Percentiles rank a stretch among this genome's conserved stretches.
phyloP scores from a whole-genome alignment of 30 jellyfish, hydroid and myxozoan genomes.

The Chrysaora quinquecirrha region DNA sequence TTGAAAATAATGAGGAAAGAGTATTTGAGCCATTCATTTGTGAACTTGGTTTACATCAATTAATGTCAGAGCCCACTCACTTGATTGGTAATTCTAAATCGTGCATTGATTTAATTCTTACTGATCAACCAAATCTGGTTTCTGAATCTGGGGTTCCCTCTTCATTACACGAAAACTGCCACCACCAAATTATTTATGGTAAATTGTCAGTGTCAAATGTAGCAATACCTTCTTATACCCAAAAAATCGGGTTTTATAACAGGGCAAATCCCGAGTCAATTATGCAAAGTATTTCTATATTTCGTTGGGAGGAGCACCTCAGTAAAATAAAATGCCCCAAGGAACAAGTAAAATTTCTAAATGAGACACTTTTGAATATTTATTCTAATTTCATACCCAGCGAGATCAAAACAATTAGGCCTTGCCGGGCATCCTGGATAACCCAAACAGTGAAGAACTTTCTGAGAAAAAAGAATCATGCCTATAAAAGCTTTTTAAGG shows the following conservation, averaged over 20 bases:
- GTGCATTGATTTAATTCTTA: too few relatives aligned
- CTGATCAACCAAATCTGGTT: too few relatives aligned
- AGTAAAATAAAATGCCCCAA: too few relatives aligned
- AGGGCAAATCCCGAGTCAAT: background rate
- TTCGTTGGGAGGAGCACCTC: background rate
- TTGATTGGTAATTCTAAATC: too few relatives aligned
- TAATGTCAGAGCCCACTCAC: background rate
- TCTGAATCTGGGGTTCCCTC: background rate
- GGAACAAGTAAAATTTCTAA: too few relatives aligned
- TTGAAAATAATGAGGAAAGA: too few relatives aligned
- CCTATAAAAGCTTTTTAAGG: conserved; percentile 41
- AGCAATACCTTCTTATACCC: background rate
- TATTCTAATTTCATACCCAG: too few relatives aligned
- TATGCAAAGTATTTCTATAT: background rate
- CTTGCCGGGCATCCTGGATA: too few relatives aligned
- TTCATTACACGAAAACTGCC: background rate
- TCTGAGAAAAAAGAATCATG: conserved; percentile 56
- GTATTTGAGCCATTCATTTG: conserved; percentile 14
- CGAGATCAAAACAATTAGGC: too few relatives aligned
- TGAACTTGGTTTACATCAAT: conserved; percentile 6
- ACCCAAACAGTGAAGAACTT: background rate
- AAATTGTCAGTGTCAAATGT: background rate
- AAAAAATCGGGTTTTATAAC: background rate
- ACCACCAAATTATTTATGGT: too few relatives aligned
- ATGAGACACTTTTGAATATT: too few relatives aligned